These are phyloP conservation scores for Blera fallax DNA, from an alignment of 2,888 invertebrate genomes.

Conservation along the genomic window DNA sequence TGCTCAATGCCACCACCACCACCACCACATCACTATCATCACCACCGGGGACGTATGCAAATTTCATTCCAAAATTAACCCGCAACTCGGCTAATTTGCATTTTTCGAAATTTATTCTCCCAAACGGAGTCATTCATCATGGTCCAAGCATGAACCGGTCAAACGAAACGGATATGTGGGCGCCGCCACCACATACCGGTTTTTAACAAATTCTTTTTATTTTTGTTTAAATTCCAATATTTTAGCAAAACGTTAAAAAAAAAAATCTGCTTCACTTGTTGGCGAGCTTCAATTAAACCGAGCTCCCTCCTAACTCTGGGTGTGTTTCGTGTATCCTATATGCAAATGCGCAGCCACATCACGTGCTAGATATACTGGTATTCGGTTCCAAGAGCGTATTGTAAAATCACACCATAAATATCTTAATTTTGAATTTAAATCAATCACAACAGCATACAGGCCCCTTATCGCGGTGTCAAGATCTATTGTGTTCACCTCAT, in stretches of 20 bases:
- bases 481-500: conserved; percentile 54
- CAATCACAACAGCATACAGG: conserved; percentile 20
- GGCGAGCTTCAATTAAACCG: not conserved
- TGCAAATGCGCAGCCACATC: not conserved
- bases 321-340: not conserved
- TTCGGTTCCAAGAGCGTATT: not conserved
- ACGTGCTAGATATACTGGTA: not conserved
- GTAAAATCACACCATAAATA: conserved; percentile 45
- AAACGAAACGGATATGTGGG: conserved; percentile 31
- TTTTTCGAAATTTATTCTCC: conserved; percentile 3
- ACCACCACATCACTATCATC: too few relatives aligned
- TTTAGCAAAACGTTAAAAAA: conserved; percentile 2
- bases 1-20: not conserved
- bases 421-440: conserved; percentile 42
- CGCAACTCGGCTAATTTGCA: conserved; percentile 22
- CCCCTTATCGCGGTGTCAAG: conserved; percentile 31
- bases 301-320: not conserved
- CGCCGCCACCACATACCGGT: conserved; percentile 12
- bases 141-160: conserved; percentile 4
- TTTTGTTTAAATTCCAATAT: not conserved
- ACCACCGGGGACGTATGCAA: conserved; percentile 10
- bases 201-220: conserved; percentile 9
- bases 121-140: conserved; percentile 22
- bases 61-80: conserved; percentile 3
- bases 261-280: not conserved